Conservation (phyloP, 2,888 invertebrate genomes). For the Serrognathus titanus region DNA sequence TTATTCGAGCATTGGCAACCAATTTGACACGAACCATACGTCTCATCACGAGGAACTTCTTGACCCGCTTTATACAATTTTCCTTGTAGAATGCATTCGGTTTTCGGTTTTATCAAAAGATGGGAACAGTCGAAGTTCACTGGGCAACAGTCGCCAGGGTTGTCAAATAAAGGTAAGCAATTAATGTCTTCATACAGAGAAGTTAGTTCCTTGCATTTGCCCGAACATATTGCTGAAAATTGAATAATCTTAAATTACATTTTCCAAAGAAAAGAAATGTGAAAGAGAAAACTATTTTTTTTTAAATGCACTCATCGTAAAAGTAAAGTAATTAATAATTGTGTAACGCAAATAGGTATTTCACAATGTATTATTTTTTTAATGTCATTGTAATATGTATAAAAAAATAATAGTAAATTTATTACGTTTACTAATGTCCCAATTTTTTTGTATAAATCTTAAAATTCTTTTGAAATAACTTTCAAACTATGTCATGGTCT, state of each 20-base stretch:
- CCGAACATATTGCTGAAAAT: neutral
- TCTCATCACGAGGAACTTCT: slow-evolving; percentile 13
- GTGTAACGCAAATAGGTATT: too few species aligned
- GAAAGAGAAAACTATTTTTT: too few species aligned
- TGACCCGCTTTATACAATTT: slow-evolving; percentile 14
- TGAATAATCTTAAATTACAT: neutral
- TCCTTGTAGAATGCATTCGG: slow-evolving; percentile 22
- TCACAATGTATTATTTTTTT: too few species aligned
- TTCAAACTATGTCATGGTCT: too few species aligned
- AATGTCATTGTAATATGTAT: too few species aligned
- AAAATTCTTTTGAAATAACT: too few species aligned
- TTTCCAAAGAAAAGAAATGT: too few species aligned
- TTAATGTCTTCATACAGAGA: slow-evolving; percentile 20
- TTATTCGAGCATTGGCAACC: slow-evolving; percentile 17
- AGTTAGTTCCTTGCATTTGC: neutral
- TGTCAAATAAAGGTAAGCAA: slow-evolving; percentile 22
- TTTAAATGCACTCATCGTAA: too few species aligned
- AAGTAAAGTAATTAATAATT: too few species aligned
- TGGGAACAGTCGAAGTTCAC: slow-evolving; percentile 23
- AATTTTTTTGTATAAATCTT: too few species aligned
- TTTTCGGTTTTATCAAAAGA: slow-evolving; percentile 8
- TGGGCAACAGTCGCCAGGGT: slow-evolving; percentile 21
- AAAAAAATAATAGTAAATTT: too few species aligned
- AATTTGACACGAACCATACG: slow-evolving; percentile 19
- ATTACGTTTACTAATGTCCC: too few species aligned